Evolutionary conservation across 1,140 invertebrate genomes (phyloP).

Genomic region (Heliconius congener): DNA sequence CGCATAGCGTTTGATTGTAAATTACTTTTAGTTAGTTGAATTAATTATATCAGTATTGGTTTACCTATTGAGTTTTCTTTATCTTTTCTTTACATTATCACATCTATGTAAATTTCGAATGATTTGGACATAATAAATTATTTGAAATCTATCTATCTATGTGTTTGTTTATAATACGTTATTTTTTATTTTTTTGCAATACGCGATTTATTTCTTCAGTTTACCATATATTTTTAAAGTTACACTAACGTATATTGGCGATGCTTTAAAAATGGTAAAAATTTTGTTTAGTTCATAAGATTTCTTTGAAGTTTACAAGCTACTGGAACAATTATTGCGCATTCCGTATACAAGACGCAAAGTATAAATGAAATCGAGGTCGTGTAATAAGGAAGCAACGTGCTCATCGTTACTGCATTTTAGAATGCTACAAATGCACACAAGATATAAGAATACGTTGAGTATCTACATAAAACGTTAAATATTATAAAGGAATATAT

Average conservation of each 20-base stretch:
- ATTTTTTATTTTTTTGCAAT: no score
- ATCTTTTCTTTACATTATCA: no score
- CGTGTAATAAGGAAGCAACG: constrained; percentile 64
- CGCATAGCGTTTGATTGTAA: no score
- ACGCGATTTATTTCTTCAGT: no score
- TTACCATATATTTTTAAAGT: no score
- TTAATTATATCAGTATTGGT: no score
- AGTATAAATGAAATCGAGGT: constrained; percentile 38
- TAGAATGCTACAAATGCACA: constrained; percentile 49
- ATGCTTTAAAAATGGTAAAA: background rate
- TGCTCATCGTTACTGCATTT: constrained; percentile 60
- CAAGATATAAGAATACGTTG: constrained; percentile 32
- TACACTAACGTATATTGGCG: background rate
- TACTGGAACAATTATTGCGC: background rate
- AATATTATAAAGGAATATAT: background rate
- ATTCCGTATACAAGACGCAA: background rate
- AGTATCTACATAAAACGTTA: background rate
- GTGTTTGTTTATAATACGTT: no score
- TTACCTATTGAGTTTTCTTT: no score
- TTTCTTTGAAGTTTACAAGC: background rate
- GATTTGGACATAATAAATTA: no score
- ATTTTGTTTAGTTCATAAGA: background rate
- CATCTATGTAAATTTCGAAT: no score
- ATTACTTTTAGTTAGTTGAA: no score
- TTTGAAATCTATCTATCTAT: no score